Evolutionary conservation across 92 coral and sea anemone species (phyloP).

Genomic region (Porites divaricata): DNA sequence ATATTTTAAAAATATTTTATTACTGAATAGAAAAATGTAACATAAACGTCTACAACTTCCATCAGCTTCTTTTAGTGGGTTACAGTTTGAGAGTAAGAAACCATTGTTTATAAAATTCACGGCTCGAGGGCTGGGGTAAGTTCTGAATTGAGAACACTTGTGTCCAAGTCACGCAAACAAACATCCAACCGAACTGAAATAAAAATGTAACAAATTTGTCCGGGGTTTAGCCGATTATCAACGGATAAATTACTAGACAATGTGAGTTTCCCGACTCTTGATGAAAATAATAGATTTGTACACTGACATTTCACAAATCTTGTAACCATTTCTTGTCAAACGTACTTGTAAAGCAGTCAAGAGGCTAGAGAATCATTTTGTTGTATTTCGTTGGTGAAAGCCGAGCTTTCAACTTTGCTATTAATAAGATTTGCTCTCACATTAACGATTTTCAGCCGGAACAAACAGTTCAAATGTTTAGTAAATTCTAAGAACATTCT

Average conservation of each 20-base stretch:
- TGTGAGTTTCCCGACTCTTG: neutral
- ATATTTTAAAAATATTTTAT: too few relatives aligned
- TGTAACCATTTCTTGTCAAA: neutral
- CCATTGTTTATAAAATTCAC: neutral
- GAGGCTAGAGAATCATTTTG: neutral
- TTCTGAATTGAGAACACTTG: too few relatives aligned
- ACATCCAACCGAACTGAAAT: neutral
- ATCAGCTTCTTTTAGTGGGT: neutral
- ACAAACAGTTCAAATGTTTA: neutral
- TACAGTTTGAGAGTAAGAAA: neutral
- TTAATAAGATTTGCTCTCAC: neutral
- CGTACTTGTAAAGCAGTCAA: neutral
- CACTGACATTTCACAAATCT: neutral
- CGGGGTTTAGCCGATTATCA: constrained; percentile 9
- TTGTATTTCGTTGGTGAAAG: neutral
- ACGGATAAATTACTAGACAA: neutral
- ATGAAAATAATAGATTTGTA: neutral
- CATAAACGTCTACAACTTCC: too few relatives aligned
- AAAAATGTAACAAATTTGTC: neutral
- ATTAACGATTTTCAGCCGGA: neutral
- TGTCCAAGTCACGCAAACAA: constrained; percentile 28
- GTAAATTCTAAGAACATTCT: neutral
- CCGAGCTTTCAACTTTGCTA: neutral
- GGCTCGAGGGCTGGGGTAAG: too few relatives aligned
- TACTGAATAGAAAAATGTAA: too few relatives aligned